Conservation (phyloP, 2,888 invertebrate genomes). For the Rhodophaea formosa region DNA sequence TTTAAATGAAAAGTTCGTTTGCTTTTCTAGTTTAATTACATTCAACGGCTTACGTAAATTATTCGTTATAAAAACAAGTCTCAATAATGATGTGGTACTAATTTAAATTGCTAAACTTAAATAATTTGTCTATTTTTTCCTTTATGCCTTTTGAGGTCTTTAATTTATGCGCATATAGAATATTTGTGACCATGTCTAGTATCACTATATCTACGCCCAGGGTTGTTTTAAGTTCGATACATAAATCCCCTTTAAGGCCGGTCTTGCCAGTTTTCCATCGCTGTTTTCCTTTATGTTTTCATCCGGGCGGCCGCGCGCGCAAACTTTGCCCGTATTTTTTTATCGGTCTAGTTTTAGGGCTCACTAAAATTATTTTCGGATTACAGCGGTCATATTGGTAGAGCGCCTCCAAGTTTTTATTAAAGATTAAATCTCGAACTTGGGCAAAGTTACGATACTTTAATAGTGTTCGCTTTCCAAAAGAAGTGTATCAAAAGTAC, state of each 20-base stretch:
- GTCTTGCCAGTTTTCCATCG: conserved; percentile 14
- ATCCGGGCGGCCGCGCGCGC: conserved; percentile 1
- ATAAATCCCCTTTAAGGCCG: conserved; percentile 22
- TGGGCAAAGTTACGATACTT: neutral
- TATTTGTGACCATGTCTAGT: neutral
- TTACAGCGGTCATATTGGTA: neutral
- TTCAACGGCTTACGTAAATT: no score
- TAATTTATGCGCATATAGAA: neutral
- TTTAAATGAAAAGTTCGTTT: no score
- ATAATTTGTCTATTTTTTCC: neutral
- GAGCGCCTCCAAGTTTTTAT: neutral
- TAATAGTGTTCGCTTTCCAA: neutral
- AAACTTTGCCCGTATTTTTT: conserved; percentile 18
- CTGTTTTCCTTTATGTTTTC: conserved; percentile 17
- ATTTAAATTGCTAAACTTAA: no score
- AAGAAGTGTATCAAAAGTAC: neutral
- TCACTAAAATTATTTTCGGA: conserved; percentile 15
- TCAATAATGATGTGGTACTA: no score
- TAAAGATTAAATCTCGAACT: neutral
- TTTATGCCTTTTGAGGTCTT: neutral
- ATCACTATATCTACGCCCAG: neutral
- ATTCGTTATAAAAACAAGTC: no score
- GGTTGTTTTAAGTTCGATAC: conserved; percentile 20
- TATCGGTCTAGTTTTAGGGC: conserved; percentile 18
- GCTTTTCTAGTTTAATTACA: no score